These are phyloP conservation scores for Dendrolimus punctatus DNA, from an alignment of 1,140 invertebrate species.

Conservation along the genomic window DNA sequence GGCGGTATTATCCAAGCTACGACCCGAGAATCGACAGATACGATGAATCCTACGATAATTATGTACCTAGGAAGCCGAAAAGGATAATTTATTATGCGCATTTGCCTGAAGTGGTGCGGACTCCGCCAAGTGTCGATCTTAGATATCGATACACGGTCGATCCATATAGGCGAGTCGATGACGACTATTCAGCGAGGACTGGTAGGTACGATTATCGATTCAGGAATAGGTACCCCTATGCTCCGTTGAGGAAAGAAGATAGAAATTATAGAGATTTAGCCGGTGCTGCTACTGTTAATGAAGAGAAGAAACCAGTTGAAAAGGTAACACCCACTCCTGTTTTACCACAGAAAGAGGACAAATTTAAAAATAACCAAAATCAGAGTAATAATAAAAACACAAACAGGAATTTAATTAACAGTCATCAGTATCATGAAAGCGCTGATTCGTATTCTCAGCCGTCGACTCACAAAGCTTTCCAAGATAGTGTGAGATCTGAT, in stretches of 20 bases:
- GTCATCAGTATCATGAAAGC: constrained; percentile 65
- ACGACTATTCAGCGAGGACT: constrained; percentile 50
- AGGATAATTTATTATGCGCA: constrained; percentile 70
- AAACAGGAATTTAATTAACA: constrained; percentile 58
- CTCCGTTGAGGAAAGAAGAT: constrained; percentile 60
- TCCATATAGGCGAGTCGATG: constrained; percentile 57
- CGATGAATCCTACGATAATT: constrained; percentile 58
- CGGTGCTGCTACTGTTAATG: constrained; percentile 43
- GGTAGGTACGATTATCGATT: constrained; percentile 60
- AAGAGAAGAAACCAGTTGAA: constrained; percentile 62
- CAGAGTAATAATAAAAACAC: constrained; percentile 22
- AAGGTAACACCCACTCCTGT: constrained; percentile 59
- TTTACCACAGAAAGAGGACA: constrained; percentile 57
- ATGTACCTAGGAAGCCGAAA: constrained; percentile 61
- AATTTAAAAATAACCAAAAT: constrained; percentile 27
- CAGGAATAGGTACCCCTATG: constrained; percentile 54
- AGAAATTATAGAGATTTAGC: constrained; percentile 62
- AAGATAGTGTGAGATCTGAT: constrained; percentile 47
- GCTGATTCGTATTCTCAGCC: constrained; percentile 39
- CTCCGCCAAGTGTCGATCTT: constrained; percentile 61
- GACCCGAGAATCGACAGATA: constrained; percentile 58
- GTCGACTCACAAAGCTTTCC: constrained; percentile 49
- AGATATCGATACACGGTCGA: constrained; percentile 57
- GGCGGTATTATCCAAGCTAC: constrained; percentile 46
- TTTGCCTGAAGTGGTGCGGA: constrained; percentile 65